phyloP scores from a whole-genome alignment of 2,797 vertebrate species.

The Gymnothorax javanicus region DNA sequence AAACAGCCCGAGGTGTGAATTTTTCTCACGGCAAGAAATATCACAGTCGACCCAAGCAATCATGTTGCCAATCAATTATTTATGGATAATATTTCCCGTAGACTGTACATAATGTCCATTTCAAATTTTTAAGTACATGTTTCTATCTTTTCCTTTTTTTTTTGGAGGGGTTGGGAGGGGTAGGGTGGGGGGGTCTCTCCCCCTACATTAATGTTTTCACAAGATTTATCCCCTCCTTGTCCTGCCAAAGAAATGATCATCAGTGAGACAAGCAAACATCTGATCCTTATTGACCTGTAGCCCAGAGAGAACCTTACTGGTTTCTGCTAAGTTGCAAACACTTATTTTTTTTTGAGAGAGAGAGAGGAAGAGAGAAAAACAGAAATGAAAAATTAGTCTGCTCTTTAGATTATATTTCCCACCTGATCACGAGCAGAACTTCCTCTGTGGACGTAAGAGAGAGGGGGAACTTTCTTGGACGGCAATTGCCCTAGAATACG shows the following conservation, averaged over 20 bases:
- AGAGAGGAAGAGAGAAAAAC: background rate
- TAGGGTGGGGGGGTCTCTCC: conserved; percentile 28
- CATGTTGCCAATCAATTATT: conserved; percentile 76
- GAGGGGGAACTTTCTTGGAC: background rate
- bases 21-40: conserved; percentile 70
- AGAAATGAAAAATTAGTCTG: background rate
- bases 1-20: conserved; percentile 74
- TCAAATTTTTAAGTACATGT: conserved; percentile 68
- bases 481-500: background rate
- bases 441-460: background rate
- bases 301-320: background rate
- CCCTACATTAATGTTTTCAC: conserved; percentile 61
- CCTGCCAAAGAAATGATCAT: conserved; percentile 57
- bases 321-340: background rate
- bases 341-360: background rate
- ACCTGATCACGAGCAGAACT: background rate
- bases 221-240: conserved; percentile 59
- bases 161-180: conserved; percentile 31
- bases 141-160: conserved; percentile 50
- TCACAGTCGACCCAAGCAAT: conserved; percentile 77
- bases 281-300: conserved; percentile 52
- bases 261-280: conserved; percentile 53
- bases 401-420: background rate
- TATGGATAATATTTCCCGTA: conserved; percentile 74
- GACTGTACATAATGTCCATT: conserved; percentile 68